A percentile compares a stretch with the other conserved stretches of the same genome.
phyloP scores from a whole-genome alignment of 2,888 invertebrate species.

The Rhagophthalmus giganteus region DNA sequence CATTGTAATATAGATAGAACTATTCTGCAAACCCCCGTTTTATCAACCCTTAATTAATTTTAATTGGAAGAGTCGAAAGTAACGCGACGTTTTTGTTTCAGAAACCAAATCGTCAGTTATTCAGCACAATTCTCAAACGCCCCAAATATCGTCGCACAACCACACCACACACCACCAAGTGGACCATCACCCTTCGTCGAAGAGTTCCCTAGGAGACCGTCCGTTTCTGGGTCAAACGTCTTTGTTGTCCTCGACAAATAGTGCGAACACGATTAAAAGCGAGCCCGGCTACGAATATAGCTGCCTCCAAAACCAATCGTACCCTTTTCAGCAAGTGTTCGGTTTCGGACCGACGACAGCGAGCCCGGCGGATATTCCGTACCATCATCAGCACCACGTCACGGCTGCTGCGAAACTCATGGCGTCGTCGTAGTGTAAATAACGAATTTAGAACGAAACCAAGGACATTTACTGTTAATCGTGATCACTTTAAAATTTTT shows the following conservation, averaged over 20 bases:
- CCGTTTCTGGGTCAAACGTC: slow-evolving; percentile 64
- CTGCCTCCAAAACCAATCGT: slow-evolving; percentile 53
- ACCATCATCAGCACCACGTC: slow-evolving; percentile 84
- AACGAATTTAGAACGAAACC: slow-evolving; percentile 2
- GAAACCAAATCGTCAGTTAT: slow-evolving; percentile 47
- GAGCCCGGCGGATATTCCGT: slow-evolving; percentile 65
- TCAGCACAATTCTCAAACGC: slow-evolving; percentile 35
- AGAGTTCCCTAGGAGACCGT: slow-evolving; percentile 43
- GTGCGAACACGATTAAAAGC: slow-evolving; percentile 52
- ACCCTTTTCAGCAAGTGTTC: slow-evolving; percentile 62
- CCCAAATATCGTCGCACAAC: slow-evolving; percentile 25
- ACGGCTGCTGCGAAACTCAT: slow-evolving; percentile 82
- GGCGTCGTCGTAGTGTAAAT: slow-evolving; percentile 71
- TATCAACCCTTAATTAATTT: not conserved
- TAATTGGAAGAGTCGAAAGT: too few species aligned
- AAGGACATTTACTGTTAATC: slow-evolving; percentile 16
- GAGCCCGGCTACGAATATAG: slow-evolving; percentile 55
- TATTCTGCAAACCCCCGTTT: too few species aligned
- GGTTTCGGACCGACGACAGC: slow-evolving; percentile 56
- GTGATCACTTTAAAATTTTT: slow-evolving; percentile 30
- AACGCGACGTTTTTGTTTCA: slow-evolving; percentile 39
- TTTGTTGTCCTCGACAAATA: slow-evolving; percentile 56
- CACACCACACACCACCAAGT: slow-evolving; percentile 28
- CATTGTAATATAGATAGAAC: too few species aligned
- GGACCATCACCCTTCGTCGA: slow-evolving; percentile 22